A percentile compares a stretch with the other conserved stretches of the same genome.
phyloP scores from a whole-genome alignment of 2,797 vertebrate species.

The Neomorphus geoffroyi region DNA sequence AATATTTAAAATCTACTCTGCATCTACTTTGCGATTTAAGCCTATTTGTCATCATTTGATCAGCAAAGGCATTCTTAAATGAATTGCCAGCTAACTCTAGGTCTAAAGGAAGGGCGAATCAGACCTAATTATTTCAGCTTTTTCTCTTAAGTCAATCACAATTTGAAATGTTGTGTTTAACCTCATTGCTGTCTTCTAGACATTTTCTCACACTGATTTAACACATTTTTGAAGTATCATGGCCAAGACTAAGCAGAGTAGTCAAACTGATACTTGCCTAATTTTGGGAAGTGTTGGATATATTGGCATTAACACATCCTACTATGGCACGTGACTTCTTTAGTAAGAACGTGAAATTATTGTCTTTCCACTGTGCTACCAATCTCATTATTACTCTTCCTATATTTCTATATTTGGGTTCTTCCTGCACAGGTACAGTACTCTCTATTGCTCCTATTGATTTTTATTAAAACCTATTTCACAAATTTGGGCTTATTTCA shows the following conservation, averaged over 20 bases:
- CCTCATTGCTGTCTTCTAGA: neutral
- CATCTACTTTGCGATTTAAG: neutral
- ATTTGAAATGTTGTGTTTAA: neutral
- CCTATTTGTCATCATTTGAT: neutral
- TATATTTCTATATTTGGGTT: neutral
- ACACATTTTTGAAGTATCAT: neutral
- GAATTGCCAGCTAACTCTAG: neutral
- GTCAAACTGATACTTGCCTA: neutral
- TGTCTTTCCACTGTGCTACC: neutral
- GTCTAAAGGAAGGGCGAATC: neutral
- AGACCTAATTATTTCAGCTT: neutral
- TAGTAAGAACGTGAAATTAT: neutral
- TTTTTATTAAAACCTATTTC: neutral
- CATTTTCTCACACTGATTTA: neutral
- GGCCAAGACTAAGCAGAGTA: neutral
- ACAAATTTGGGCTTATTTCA: neutral
- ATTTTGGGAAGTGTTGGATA: neutral
- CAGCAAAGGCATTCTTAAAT: neutral
- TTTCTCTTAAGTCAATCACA: neutral
- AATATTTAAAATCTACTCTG: neutral
- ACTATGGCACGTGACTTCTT: neutral
- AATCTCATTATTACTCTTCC: neutral
- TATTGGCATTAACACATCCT: neutral
- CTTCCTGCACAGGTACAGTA: neutral
- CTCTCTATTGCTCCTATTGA: rapidly evolving